phyloP scores from a whole-genome alignment of 2,888 invertebrate genomes.

The Hyposoter didymator region DNA sequence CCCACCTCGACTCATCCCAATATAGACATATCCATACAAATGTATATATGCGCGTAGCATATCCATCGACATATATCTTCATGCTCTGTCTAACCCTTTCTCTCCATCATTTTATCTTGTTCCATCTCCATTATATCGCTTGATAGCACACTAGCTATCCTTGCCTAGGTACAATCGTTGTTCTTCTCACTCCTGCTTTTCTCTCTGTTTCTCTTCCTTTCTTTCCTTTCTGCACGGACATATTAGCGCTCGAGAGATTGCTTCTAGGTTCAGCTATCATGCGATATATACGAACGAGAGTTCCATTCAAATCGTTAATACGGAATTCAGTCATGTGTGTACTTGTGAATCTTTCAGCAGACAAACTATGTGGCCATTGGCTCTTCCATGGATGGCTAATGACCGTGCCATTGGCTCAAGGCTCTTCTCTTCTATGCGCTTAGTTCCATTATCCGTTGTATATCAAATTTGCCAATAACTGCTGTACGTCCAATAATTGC shows the following conservation, averaged over 20 bases:
- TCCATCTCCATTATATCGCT: constrained; percentile 64
- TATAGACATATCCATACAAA: constrained; percentile 5
- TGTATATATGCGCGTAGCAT: neutral
- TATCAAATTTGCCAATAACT: constrained; percentile 49
- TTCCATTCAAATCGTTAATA: constrained; percentile 21
- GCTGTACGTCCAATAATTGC: constrained; percentile 11
- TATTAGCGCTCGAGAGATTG: constrained; percentile 58
- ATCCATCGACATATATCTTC: constrained; percentile 31
- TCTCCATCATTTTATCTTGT: constrained; percentile 62
- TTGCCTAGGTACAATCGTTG: constrained; percentile 60
- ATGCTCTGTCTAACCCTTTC: constrained; percentile 55
- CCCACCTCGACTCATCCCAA: constrained; percentile 28
- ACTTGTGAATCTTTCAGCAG: constrained; percentile 28
- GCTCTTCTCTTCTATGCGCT: neutral
- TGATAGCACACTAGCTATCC: constrained; percentile 54
- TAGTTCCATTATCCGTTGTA: neutral
- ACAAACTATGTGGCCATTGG: constrained; percentile 31
- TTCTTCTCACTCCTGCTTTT: neutral
- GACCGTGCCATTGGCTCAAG: constrained; percentile 21
- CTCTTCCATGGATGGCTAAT: constrained; percentile 9
- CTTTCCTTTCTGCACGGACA: constrained; percentile 45
- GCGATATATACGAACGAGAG: constrained; percentile 18
- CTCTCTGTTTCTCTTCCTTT: constrained; percentile 13
- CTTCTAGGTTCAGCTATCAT: constrained; percentile 44
- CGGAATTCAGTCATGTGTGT: constrained; percentile 43